phyloP scores from a whole-genome alignment of 2,888 invertebrate species.

The Pristionchus mayeri region DNA sequence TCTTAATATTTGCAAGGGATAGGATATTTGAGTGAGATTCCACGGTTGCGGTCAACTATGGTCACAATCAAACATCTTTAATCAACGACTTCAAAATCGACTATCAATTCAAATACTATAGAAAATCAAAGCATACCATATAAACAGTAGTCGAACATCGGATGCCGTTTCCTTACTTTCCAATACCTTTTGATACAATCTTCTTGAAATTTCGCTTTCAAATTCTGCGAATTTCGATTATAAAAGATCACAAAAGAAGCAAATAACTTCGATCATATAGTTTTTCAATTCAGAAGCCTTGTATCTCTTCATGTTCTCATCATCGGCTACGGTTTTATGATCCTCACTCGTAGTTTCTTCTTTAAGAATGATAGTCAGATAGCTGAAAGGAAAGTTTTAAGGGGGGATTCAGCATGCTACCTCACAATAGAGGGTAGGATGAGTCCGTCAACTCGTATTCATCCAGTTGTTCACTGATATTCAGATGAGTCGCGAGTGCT shows the following conservation, averaged over 20 bases:
- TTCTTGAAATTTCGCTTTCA: neutral
- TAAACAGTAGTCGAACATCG: neutral
- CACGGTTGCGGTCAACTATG: too few species aligned
- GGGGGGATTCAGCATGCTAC: neutral
- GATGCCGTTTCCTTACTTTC: neutral
- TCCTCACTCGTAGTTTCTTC: neutral
- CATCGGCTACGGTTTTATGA: neutral
- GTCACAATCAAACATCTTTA: too few species aligned
- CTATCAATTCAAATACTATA: too few species aligned
- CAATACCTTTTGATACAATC: neutral
- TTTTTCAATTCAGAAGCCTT: neutral
- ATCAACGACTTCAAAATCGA: too few species aligned
- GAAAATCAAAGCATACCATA: neutral
- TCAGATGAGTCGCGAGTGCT: neutral
- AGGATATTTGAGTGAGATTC: too few species aligned
- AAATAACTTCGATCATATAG: neutral
- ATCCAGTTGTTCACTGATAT: neutral
- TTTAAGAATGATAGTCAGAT: slow-evolving; percentile 9
- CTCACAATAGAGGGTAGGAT: neutral
- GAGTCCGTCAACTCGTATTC: neutral
- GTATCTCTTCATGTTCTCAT: neutral
- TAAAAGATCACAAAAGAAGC: too few species aligned
- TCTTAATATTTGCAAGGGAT: too few species aligned
- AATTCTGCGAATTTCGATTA: neutral
- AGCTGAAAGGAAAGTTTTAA: neutral